These are phyloP conservation scores for Leptonema lineaticorne DNA, from an alignment of 1,140 invertebrate genomes.

Conservation along the genomic window DNA sequence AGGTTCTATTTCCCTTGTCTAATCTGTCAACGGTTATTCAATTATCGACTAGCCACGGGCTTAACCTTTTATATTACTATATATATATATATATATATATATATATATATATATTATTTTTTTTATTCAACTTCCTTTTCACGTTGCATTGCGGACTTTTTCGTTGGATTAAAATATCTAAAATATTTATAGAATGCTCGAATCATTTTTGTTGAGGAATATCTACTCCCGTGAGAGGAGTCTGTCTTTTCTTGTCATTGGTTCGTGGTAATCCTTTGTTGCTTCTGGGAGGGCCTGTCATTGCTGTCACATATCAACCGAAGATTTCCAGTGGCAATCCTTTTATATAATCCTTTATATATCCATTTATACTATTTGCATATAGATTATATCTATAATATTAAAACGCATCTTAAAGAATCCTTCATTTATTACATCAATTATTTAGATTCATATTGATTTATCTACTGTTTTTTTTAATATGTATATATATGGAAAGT, in stretches of 20 bases:
- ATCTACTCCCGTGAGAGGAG: no score
- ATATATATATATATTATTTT: no score
- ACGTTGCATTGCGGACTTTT: no score
- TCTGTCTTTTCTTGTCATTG: slow-evolving; percentile 1
- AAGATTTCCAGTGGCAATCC: slow-evolving; percentile 4
- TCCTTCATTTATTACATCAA: neutral
- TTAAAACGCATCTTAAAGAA: neutral
- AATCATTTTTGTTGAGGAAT: no score
- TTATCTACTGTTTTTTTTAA: no score
- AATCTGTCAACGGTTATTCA: slow-evolving; percentile 4
- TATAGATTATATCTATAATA: neutral
- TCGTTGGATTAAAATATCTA: no score
- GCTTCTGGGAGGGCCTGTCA: slow-evolving; percentile 30
- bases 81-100: no score
- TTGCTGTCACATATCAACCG: slow-evolving; percentile 16
- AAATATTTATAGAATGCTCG: no score
- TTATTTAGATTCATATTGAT: neutral
- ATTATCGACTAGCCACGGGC: neutral
- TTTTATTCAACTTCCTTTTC: no score
- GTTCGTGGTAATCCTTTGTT: slow-evolving; percentile 27
- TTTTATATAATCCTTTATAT: neutral
- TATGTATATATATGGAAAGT: no score
- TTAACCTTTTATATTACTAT: no score
- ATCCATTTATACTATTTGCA: neutral
- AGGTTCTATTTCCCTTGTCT: slow-evolving; percentile 21